Evolutionary conservation across 2,888 invertebrate genomes (phyloP).

Genomic region (Achlya flavicornis): DNA sequence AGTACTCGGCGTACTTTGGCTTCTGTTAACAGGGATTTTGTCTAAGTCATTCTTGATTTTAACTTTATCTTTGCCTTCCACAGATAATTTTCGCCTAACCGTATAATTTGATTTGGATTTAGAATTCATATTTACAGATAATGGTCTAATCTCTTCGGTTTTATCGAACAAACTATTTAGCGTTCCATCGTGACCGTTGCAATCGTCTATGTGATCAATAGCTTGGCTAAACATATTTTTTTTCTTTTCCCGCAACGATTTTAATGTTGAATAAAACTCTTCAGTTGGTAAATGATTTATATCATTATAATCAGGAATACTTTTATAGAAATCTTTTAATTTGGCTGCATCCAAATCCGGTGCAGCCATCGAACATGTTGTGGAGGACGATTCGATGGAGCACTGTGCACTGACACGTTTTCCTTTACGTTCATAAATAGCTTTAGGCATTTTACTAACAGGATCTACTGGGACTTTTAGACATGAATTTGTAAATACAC

Average conservation of each 20-base stretch:
- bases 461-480: slow-evolving; percentile 89
- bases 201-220: slow-evolving; percentile 62
- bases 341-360: slow-evolving; percentile 81
- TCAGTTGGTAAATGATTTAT: slow-evolving; percentile 89
- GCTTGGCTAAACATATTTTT: slow-evolving; percentile 73
- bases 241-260: slow-evolving; percentile 86
- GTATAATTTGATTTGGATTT: slow-evolving; percentile 31
- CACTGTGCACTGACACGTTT: slow-evolving; percentile 63
- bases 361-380: slow-evolving; percentile 53
- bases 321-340: slow-evolving; percentile 88
- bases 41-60: slow-evolving; percentile 28
- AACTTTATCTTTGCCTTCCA: slow-evolving; percentile 32
- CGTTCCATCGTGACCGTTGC: slow-evolving; percentile 41
- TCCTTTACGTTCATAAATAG: slow-evolving; percentile 86
- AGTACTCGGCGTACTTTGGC: slow-evolving; percentile 30
- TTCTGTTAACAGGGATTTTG: slow-evolving; percentile 17
- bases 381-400: slow-evolving; percentile 67
- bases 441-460: slow-evolving; percentile 87
- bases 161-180: slow-evolving; percentile 36
- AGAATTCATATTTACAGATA: slow-evolving; percentile 30
- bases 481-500: slow-evolving; percentile 88
- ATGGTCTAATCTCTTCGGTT: slow-evolving; percentile 31
- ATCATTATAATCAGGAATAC: slow-evolving; percentile 91
- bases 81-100: slow-evolving; percentile 40
- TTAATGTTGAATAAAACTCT: slow-evolving; percentile 89